phyloP scores from a whole-genome alignment of 2,113 vertebrate species.

The Odontophorus gujanensis region DNA sequence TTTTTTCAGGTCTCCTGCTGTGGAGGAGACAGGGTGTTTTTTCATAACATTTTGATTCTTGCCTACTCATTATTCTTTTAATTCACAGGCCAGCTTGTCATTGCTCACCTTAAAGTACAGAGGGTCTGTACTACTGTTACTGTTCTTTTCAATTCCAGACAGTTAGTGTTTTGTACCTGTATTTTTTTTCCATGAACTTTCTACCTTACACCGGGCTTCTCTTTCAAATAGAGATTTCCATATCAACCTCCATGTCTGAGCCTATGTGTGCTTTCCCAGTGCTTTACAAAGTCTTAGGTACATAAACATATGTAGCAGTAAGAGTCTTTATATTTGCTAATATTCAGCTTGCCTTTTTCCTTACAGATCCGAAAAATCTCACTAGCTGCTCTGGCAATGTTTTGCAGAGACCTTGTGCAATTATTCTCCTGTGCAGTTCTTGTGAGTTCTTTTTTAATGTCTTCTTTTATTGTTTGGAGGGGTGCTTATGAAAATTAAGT shows the following conservation, averaged over 20 bases:
- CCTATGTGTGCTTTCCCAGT: not conserved
- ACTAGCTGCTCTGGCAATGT: not conserved
- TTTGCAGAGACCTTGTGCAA: not conserved
- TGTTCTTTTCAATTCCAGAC: not conserved
- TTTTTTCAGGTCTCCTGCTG: not conserved
- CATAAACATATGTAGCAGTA: not conserved
- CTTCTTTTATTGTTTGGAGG: not conserved
- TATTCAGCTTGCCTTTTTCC: not conserved
- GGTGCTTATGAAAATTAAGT: not conserved
- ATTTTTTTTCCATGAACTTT: not conserved
- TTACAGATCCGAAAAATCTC: not conserved
- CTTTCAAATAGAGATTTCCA: not conserved
- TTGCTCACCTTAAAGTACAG: not conserved
- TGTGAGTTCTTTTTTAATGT: not conserved
- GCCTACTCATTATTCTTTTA: not conserved
- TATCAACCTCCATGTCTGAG: rapidly evolving
- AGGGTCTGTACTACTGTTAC: not conserved
- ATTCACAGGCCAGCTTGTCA: not conserved
- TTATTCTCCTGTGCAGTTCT: rapidly evolving
- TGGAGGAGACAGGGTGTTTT: not conserved
- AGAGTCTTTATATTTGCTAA: not conserved
- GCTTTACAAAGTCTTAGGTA: not conserved
- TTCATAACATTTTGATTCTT: not conserved
- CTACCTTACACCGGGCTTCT: not conserved
- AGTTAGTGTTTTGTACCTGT: not conserved